A percentile compares a stretch with the other conserved stretches of the same genome.
Conservation (phyloP, 2,888 invertebrate species). For the Venusia cambrica region DNA sequence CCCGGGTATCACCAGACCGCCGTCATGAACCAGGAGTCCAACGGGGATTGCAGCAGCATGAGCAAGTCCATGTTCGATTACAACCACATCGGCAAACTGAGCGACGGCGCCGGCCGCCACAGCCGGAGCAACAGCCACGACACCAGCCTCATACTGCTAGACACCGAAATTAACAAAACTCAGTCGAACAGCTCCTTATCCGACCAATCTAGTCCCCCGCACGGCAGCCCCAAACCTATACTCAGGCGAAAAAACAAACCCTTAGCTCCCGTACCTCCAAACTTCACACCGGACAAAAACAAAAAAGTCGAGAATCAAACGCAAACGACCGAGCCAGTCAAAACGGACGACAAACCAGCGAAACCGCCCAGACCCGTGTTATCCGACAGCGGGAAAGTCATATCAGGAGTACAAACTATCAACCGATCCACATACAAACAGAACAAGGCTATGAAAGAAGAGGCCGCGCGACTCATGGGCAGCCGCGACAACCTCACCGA, state of each 20-base stretch:
- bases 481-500: constrained; percentile 69
- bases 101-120: constrained; percentile 61
- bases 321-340: constrained; percentile 30
- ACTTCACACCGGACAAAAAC: constrained; percentile 76
- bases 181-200: constrained; percentile 85
- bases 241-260: constrained; percentile 88
- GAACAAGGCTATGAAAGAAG: constrained; percentile 71
- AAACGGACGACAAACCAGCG: constrained; percentile 78
- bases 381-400: constrained; percentile 70
- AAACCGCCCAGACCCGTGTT: constrained; percentile 83
- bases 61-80: constrained; percentile 69
- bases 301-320: constrained; percentile 47
- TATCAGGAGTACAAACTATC: constrained; percentile 81
- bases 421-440: constrained; percentile 81
- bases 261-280: constrained; percentile 85
- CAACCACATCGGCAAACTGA: constrained; percentile 23
- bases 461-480: constrained; percentile 52
- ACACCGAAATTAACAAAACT: constrained; percentile 79
- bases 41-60: constrained; percentile 68
- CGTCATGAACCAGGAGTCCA: constrained; percentile 59
- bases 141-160: constrained; percentile 75
- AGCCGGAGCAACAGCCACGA: constrained; percentile 82
- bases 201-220: constrained; percentile 85
- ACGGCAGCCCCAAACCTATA: constrained; percentile 87
- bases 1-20: constrained; percentile 68